Percentiles rank a stretch among this genome's conserved stretches.
Evolutionary conservation across 2,888 invertebrate genomes (phyloP).

Genomic region (Cheilosia vulpina): DNA sequence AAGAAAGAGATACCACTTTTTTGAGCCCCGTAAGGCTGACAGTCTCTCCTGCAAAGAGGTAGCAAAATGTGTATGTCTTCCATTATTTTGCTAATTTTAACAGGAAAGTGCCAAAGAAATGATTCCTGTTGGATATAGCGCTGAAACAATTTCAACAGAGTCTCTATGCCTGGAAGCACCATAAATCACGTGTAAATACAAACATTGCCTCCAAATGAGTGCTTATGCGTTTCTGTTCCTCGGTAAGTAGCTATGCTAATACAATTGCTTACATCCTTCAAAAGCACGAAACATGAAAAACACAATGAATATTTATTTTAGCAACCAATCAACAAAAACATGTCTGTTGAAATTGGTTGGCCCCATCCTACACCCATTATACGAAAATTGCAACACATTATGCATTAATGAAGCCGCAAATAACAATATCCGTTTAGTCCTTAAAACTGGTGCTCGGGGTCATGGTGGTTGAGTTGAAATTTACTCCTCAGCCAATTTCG

Average conservation of each 20-base stretch:
- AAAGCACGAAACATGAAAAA: conserved; percentile 19
- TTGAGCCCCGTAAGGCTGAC: too few relatives aligned
- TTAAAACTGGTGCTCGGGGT: conserved; percentile 38
- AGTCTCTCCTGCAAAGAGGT: too few relatives aligned
- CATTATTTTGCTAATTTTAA: too few relatives aligned
- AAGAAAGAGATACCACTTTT: too few relatives aligned
- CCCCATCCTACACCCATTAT: not conserved
- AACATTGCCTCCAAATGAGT: conserved; percentile 36
- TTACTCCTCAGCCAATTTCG: conserved; percentile 17
- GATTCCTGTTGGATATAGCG: not conserved
- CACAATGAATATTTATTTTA: conserved; percentile 51
- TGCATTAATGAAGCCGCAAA: conserved; percentile 65
- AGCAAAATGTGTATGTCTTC: too few relatives aligned
- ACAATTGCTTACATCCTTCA: conserved; percentile 28
- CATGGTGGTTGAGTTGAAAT: conserved; percentile 30
- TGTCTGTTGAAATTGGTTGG: conserved; percentile 24
- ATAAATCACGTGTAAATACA: conserved; percentile 53
- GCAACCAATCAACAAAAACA: conserved; percentile 12
- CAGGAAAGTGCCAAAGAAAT: not conserved
- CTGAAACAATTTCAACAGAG: conserved; percentile 46
- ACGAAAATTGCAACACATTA: conserved; percentile 52
- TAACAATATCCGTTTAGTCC: conserved; percentile 64
- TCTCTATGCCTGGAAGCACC: conserved; percentile 43
- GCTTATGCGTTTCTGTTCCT: conserved; percentile 35
- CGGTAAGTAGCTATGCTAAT: not conserved